A percentile compares a stretch with the other conserved stretches of the same genome.
These are phyloP conservation scores for Nycticorax nycticorax DNA, from an alignment of 2,113 vertebrate genomes.

Conservation along the genomic window DNA sequence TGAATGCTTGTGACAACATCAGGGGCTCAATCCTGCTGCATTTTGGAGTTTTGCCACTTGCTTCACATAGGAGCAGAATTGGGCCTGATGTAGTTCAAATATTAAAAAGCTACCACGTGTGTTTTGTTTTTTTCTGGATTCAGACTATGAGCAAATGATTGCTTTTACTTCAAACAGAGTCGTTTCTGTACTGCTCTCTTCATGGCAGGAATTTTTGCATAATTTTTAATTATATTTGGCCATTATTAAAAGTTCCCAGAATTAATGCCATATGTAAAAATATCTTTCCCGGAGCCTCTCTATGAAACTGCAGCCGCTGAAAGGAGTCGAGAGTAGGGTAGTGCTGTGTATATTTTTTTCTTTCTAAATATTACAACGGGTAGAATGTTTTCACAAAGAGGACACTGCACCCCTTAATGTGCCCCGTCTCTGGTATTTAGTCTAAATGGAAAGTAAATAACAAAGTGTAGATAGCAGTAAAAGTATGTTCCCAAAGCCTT, in stretches of 20 bases:
- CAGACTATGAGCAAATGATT: slow-evolving; percentile 41
- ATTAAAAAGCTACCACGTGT: slow-evolving; percentile 28
- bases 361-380: slow-evolving; percentile 44
- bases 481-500: slow-evolving; percentile 42
- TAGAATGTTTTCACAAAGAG: slow-evolving; percentile 48
- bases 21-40: slow-evolving; percentile 40
- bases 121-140: slow-evolving; percentile 8
- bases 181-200: slow-evolving; percentile 39
- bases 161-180: slow-evolving; percentile 47
- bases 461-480: slow-evolving; percentile 62
- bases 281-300: slow-evolving; percentile 14
- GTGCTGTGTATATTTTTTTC: slow-evolving; percentile 18
- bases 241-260: slow-evolving; percentile 56
- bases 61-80: neutral
- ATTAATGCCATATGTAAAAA: slow-evolving; percentile 56
- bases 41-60: slow-evolving; percentile 44
- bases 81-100: slow-evolving; percentile 43
- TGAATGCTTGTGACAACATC: slow-evolving; percentile 61
- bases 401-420: slow-evolving; percentile 37
- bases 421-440: slow-evolving; percentile 63
- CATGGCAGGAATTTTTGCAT: slow-evolving; percentile 50
- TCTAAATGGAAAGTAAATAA: slow-evolving; percentile 70
- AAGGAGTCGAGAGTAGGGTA: neutral
- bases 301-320: neutral
- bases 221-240: slow-evolving; percentile 59